Conservation (phyloP, 2,797 vertebrate species). For the Brotula barbata region DNA sequence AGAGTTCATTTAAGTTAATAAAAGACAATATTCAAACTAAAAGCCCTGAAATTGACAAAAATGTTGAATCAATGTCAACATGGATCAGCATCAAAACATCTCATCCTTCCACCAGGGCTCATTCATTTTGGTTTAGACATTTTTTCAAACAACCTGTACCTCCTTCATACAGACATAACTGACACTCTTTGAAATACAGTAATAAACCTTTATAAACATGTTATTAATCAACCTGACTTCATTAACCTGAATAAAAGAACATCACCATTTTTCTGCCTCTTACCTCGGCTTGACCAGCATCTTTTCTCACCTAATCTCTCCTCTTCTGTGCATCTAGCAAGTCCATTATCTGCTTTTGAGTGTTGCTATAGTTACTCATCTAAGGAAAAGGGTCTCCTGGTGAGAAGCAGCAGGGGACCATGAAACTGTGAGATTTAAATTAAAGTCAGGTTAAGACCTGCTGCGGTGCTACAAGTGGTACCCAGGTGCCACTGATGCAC, state of each 20-base stretch:
- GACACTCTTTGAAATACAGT: too few relatives aligned
- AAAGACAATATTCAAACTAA: too few relatives aligned
- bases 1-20: too few relatives aligned
- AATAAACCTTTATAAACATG: not conserved
- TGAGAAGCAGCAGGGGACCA: slow-evolving; percentile 44
- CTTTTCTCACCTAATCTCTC: slow-evolving; percentile 16
- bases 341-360: slow-evolving; percentile 28
- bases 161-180: too few relatives aligned
- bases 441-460: slow-evolving; percentile 55
- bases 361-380: slow-evolving; percentile 70
- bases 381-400: slow-evolving; percentile 40
- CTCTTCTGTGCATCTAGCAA: not conserved
- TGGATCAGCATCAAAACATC: too few relatives aligned
- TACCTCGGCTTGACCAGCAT: not conserved
- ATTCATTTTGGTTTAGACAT: slow-evolving; percentile 12
- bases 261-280: not conserved
- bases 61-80: too few relatives aligned
- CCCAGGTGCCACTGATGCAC: not conserved
- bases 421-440: slow-evolving; percentile 49
- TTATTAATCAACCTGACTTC: not conserved
- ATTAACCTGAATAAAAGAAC: not conserved
- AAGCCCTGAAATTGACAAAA: too few relatives aligned
- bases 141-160: too few relatives aligned
- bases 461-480: slow-evolving; percentile 34
- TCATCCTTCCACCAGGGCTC: not conserved